Base-by-base conservation (phyloP, 1,140 invertebrate genomes). In the Hylaeus anthracinus region DNA sequence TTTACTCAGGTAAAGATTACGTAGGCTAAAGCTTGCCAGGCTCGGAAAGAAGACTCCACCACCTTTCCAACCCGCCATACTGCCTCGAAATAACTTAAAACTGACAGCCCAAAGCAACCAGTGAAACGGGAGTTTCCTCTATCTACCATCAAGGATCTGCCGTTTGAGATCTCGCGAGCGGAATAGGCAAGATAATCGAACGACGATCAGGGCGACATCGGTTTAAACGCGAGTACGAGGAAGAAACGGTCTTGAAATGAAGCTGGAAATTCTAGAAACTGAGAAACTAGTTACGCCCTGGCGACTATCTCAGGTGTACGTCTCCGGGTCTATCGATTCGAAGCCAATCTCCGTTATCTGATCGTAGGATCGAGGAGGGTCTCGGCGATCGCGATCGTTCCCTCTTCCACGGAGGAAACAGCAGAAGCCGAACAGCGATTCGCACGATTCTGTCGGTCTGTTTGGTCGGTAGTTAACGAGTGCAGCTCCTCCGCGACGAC, bases 391-490 rank as follows among this genome's bases (percentile, higher is more conserved):
- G 12, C 65, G 56, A 77, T 78, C 70, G 14, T 1, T 1, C 4
- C 6, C 37, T 12, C 14, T 9, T 43, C 53, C 5, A 5, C 14
- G 15, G 2, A 6, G 8, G 39, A 39, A 37, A 26, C 58, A 45
- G n/a, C 83, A 53, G 48, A 72, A 63, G 37, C 26, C 26, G 26
- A 26, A 26, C 26, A 26, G 26, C 72, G 80, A 86, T 86, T 78
- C 80, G 64, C 69, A 43, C 66, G 71, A 60, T 45, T 67, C 75
- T 51, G 82, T 86, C 85, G 86, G 84, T 79, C 81, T 83, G 85
- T 86, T 86, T 86, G 86, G 63, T 60, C n/a, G 75, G 72, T 69
- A 67, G 69, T 86, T 86, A 86, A 86, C 85, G 84, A 86, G 85
- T 83, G 74, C 77, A 78, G 71, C 51, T 51, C 61, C 51, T 51